Conservation (phyloP, 1,140 invertebrate genomes). For the Drosophila nasuta region DNA sequence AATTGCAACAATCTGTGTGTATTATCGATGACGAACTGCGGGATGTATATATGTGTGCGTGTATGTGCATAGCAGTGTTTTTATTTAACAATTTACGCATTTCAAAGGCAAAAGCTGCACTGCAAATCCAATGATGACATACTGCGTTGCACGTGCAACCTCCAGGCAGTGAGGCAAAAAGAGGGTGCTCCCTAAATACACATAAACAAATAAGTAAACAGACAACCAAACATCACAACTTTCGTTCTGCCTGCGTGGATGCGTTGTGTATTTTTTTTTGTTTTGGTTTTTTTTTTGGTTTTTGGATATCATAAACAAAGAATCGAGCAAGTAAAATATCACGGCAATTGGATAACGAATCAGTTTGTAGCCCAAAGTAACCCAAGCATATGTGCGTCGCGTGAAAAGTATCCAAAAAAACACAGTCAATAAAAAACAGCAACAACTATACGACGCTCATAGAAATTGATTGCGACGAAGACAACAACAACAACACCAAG, state of each 20-base stretch:
- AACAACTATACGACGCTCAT: conserved; percentile 22
- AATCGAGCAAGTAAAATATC: conserved; percentile 19
- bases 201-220: conserved; percentile 4
- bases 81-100: conserved; percentile 66
- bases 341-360: conserved; percentile 37
- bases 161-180: conserved; percentile 42
- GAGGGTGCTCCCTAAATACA: conserved; percentile 8
- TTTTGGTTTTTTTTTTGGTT: too few relatives aligned
- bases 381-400: conserved; percentile 2
- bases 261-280: conserved; percentile 4
- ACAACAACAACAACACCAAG: conserved; percentile 15
- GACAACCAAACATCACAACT: too few relatives aligned
- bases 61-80: conserved; percentile 55
- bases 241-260: conserved; percentile 65
- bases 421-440: conserved; percentile 10
- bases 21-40: conserved; percentile 71
- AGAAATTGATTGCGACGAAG: conserved; percentile 23
- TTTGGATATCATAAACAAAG: conserved; percentile 45
- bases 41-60: conserved; percentile 20
- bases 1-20: conserved; percentile 33
- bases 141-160: conserved; percentile 11
- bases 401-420: not conserved
- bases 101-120: conserved; percentile 15
- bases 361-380: conserved; percentile 29
- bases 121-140: conserved; percentile 26